Evolutionary conservation across 2,113 vertebrate genomes (phyloP).

Genomic region (Stercorarius parasiticus): DNA sequence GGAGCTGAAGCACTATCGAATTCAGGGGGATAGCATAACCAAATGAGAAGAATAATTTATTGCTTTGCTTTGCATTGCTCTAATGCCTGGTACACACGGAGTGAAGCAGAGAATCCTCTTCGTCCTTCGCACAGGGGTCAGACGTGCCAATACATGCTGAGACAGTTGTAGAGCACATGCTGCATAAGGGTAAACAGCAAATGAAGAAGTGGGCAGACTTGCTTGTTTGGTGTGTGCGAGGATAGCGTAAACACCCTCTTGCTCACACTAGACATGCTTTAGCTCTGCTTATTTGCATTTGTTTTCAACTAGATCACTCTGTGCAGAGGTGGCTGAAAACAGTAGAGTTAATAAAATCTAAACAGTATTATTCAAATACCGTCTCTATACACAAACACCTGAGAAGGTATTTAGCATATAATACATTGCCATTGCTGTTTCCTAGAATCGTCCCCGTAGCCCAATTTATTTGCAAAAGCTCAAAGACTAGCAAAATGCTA

Average conservation of each 20-base stretch:
- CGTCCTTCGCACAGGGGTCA: background rate
- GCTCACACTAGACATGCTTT: background rate
- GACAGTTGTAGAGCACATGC: background rate
- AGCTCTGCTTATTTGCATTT: constrained; percentile 23
- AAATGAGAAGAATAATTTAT: background rate
- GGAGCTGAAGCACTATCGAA: background rate
- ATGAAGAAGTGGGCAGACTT: constrained; percentile 42
- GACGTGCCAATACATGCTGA: background rate
- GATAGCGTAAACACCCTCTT: background rate
- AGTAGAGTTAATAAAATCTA: background rate
- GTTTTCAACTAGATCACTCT: background rate
- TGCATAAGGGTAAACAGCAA: constrained; percentile 13
- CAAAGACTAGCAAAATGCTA: background rate
- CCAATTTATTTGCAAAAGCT: background rate
- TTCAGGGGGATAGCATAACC: background rate
- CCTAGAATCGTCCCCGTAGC: background rate
- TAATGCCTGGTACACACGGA: background rate
- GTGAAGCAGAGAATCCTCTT: background rate
- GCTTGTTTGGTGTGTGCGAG: constrained; percentile 37
- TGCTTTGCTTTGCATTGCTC: background rate
- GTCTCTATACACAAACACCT: background rate
- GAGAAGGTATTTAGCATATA: background rate
- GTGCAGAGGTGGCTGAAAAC: background rate
- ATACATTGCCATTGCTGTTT: background rate
- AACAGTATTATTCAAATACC: background rate